phyloP scores from a whole-genome alignment of 2,113 vertebrate genomes.

The Sarotherodon lohbergeri region DNA sequence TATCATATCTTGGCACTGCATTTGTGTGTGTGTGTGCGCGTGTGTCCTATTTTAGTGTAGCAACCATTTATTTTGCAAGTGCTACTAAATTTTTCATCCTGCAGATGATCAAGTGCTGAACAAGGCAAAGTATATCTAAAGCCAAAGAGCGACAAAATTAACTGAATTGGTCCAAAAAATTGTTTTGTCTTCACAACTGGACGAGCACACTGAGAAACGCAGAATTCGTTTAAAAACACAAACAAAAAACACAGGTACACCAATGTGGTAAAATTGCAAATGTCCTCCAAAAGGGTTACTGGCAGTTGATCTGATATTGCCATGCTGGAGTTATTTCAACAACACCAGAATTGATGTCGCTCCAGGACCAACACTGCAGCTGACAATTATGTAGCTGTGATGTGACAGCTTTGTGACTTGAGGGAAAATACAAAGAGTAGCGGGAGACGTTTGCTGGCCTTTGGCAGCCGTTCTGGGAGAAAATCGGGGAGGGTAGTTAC shows the following conservation, averaged over 20 bases:
- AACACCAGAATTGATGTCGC: background rate
- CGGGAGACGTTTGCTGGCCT: background rate
- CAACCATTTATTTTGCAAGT: background rate
- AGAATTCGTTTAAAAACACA: background rate
- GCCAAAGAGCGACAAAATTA: background rate
- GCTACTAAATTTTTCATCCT: background rate
- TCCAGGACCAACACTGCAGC: background rate
- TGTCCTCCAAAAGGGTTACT: background rate
- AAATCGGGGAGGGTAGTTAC: background rate
- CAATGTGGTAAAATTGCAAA: background rate
- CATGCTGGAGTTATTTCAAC: background rate
- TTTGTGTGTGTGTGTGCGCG: background rate
- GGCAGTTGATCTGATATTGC: background rate
- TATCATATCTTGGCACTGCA: background rate
- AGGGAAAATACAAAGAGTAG: background rate
- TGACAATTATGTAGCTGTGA: background rate
- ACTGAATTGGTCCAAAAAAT: background rate
- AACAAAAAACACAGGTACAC: background rate
- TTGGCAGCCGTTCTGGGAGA: background rate
- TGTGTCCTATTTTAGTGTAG: background rate
- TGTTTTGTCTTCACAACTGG: background rate
- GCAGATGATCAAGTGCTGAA: background rate
- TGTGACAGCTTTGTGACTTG: background rate
- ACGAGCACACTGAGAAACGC: background rate
- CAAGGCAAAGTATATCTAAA: background rate